Base-by-base conservation (phyloP, 2,888 invertebrate species). In the Girardia tigrina region DNA sequence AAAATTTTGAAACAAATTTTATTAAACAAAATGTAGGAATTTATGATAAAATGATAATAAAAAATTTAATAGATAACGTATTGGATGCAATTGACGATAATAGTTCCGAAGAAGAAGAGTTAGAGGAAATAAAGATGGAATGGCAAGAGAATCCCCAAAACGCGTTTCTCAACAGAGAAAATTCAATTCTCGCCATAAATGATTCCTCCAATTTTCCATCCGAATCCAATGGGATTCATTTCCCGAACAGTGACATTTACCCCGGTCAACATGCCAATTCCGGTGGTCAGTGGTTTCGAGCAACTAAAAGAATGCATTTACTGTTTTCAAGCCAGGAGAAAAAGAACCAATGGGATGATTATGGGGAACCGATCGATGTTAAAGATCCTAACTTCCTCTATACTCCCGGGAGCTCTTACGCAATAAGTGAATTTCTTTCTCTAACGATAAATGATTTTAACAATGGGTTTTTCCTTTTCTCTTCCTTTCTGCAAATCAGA, bases 311-410 rank as follows among this genome's bases (percentile, higher is more conserved):
- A 16, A 42, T 74, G 56, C 73, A 74, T 29, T 42, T 74, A 42
- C n/a, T 74, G 14, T 74, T 69, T 26, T 70, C 74, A 4, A 42
- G n/a, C 71, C 28, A 27, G 16, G 73, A 73, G 26, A 73, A n/a
- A 4, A 73, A 73, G 82, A 88, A 93, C 28, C 89, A 92, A 82
- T 88, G 89, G 81, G 97, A 97, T 81, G 97, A 97, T 83, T 98
- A 97, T 82, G 97, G 98, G 0, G 97, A 97, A 85, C 88, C 93
- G 69, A 90, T 98, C 75, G 23, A 56, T 56, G 56, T 56, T 8
- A 56, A 56, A 56, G 56, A 56, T 56, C 56, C 56, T 2, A 88
- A 70, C 20, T 36, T 28, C n/a, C 20, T 36, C 16, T 73, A 27
- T 16, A 73, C 29, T 23, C 28, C 29, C 26, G 29, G 56, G 8